A percentile compares a stretch with the other conserved stretches of the same genome.
These are phyloP conservation scores for Oxyteleia sp. DNA, from an alignment of 2,888 invertebrate species.

Conservation along the genomic window DNA sequence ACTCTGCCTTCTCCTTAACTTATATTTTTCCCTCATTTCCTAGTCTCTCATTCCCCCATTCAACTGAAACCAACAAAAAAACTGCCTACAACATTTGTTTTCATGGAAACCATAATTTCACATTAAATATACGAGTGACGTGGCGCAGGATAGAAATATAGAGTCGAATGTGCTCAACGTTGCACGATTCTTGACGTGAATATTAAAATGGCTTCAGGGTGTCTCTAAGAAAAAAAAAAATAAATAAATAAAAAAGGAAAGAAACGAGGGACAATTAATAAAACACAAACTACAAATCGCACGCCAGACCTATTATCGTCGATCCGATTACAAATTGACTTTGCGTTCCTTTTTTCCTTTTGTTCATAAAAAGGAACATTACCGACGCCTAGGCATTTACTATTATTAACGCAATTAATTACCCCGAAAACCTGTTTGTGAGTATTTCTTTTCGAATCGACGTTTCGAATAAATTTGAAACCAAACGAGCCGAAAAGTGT, in stretches of 20 bases:
- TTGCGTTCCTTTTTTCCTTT: too few relatives aligned
- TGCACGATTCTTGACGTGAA: constrained; percentile 19
- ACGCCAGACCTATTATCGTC: constrained; percentile 3
- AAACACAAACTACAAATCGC: constrained; percentile 43
- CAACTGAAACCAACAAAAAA: too few relatives aligned
- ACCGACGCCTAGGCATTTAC: constrained; percentile 38
- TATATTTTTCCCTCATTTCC: too few relatives aligned
- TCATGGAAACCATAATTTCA: constrained; percentile 60
- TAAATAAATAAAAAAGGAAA: too few relatives aligned
- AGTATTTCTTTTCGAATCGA: too few relatives aligned
- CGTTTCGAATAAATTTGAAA: constrained; percentile 49
- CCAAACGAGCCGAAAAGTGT: constrained; percentile 64
- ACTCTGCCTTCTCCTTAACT: too few relatives aligned
- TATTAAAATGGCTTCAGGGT: too few relatives aligned
- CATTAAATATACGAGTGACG: constrained; percentile 59
- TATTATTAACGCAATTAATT: constrained; percentile 61
- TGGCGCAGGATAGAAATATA: constrained; percentile 52
- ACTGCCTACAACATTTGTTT: constrained; percentile 50
- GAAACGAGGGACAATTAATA: constrained; percentile 1
- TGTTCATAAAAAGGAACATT: constrained; percentile 37
- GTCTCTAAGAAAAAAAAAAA: too few relatives aligned
- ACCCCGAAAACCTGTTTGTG: constrained; percentile 47
- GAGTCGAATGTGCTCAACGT: constrained; percentile 9
- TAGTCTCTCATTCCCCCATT: too few relatives aligned
- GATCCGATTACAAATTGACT: constrained; percentile 57